A percentile compares a stretch with the other conserved stretches of the same genome.
phyloP scores from a whole-genome alignment of 2,797 vertebrate genomes.

The Rhynchonycteris naso region DNA sequence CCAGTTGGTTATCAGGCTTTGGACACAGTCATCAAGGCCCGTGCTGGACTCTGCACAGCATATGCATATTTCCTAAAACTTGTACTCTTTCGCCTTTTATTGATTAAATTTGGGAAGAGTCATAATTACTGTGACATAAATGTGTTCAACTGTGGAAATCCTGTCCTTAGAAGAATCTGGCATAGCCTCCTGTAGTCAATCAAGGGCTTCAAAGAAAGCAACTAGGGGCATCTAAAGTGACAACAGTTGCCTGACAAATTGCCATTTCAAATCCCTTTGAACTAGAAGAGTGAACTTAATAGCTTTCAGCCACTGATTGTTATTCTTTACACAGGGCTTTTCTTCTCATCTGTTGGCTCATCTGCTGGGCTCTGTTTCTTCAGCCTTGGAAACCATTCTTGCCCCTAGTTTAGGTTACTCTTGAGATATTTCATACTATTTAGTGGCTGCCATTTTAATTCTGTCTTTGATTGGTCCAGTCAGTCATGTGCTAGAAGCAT shows the following conservation, averaged over 20 bases:
- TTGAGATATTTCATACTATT: slow-evolving; percentile 49
- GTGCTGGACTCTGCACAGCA: background rate
- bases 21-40: background rate
- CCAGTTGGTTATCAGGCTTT: background rate
- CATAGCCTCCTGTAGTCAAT: slow-evolving; percentile 79
- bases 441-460: slow-evolving; percentile 32
- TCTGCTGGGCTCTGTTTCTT: slow-evolving; percentile 53
- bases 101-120: slow-evolving; percentile 78
- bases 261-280: slow-evolving; percentile 80
- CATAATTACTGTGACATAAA: slow-evolving; percentile 79
- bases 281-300: slow-evolving; percentile 81
- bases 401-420: slow-evolving; percentile 20
- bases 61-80: slow-evolving; percentile 38
- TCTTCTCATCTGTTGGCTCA: slow-evolving; percentile 67
- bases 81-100: slow-evolving; percentile 70
- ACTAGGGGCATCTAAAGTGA: slow-evolving; percentile 78
- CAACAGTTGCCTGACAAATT: slow-evolving; percentile 84
- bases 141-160: slow-evolving; percentile 80
- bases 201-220: slow-evolving; percentile 81
- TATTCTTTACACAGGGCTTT: slow-evolving; percentile 65
- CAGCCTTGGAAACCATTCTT: background rate
- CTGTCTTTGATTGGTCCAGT: background rate
- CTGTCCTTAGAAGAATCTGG: slow-evolving; percentile 79
- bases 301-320: slow-evolving; percentile 80
- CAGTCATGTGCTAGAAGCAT: background rate